phyloP scores from a whole-genome alignment of 2,888 invertebrate species.

The Drosophila longiperda region DNA sequence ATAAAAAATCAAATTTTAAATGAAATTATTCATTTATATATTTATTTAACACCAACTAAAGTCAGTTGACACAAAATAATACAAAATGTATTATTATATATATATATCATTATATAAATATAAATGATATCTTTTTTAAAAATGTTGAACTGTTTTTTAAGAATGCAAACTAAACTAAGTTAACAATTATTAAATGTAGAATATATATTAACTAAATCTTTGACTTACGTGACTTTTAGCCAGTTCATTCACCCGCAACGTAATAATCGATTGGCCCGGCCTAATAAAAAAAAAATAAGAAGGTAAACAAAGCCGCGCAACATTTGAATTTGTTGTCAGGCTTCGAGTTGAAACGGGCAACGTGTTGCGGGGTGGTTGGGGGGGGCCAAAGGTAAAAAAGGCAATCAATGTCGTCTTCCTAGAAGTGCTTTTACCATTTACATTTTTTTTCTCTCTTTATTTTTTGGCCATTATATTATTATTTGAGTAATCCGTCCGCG shows the following conservation, averaged over 20 bases:
- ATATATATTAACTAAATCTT: slow-evolving; percentile 10
- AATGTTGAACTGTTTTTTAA: too few species aligned
- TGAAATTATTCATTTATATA: too few species aligned
- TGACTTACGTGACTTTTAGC: slow-evolving; percentile 26
- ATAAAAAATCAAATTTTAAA: too few species aligned
- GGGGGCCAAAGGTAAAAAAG: slow-evolving; percentile 67
- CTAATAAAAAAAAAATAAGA: slow-evolving; percentile 26
- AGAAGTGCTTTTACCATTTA: slow-evolving; percentile 33
- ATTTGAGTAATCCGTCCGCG: slow-evolving; percentile 33
- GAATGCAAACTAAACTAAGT: neutral
- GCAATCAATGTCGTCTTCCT: slow-evolving; percentile 73
- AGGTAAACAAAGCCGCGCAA: slow-evolving; percentile 41
- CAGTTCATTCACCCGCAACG: slow-evolving; percentile 70
- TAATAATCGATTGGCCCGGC: slow-evolving; percentile 66
- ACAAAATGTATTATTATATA: too few species aligned
- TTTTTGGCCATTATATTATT: slow-evolving; percentile 11
- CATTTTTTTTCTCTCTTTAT: neutral
- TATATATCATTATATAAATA: too few species aligned
- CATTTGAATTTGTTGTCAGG: neutral
- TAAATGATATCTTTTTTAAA: too few species aligned
- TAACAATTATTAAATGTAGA: neutral
- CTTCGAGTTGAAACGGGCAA: neutral
- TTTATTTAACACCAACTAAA: too few species aligned
- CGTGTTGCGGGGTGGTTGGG: neutral
- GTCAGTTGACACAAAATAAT: too few species aligned